Base-by-base conservation (phyloP, 2,113 vertebrate species). In the Fukomys damarensis region DNA sequence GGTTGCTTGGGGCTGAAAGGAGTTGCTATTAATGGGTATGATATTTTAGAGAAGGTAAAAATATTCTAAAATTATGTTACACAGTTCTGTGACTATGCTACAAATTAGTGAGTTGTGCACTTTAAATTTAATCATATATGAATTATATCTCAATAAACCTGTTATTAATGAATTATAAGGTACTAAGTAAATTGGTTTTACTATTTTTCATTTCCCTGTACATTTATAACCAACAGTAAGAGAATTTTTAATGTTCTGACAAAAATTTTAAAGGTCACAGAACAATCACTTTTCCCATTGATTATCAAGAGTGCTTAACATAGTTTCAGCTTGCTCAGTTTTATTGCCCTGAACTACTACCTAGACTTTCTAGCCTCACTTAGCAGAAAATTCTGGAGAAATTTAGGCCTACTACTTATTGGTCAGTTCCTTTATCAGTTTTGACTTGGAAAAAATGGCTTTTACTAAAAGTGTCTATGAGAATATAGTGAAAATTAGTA, bases 241-340 rank as follows among this genome's bases (percentile, higher is more conserved):
- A 72, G 16, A 49, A 13, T 35, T 91, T 74, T 86, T 86, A 86
- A 91, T 81, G 35, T 54, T 90, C 89, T 86, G 41, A 86, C 82
- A 91, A 91, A 68, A 91, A 43, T 81, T 54, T 28, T 91, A 95
- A 86, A 86, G 83, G 94, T 81, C 89, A 91, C 54, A 86, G 63
- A 86, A 41, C 30, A n/a, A 72, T 61, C 81, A 61, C 49, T 91
- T 86, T 92, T 65, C 83, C 65, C 77, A 52, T 74, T 92, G 89
- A 74, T 41, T 74, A 19, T 81, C 81, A 87, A 82, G 28, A 70
- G 43, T 72, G 43, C 3, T 82, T 87, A 63, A 54, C 38, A 52
- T 22, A 41, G 68, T 87, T 87, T 82, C 54, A 63, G 56, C 82
- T 84, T 86, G 74, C 24, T 46, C 22, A 54, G 56, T 82, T 81